These are phyloP conservation scores for Pantherophis vulpinus DNA, from an alignment of 2,797 vertebrate species.

Conservation along the genomic window DNA sequence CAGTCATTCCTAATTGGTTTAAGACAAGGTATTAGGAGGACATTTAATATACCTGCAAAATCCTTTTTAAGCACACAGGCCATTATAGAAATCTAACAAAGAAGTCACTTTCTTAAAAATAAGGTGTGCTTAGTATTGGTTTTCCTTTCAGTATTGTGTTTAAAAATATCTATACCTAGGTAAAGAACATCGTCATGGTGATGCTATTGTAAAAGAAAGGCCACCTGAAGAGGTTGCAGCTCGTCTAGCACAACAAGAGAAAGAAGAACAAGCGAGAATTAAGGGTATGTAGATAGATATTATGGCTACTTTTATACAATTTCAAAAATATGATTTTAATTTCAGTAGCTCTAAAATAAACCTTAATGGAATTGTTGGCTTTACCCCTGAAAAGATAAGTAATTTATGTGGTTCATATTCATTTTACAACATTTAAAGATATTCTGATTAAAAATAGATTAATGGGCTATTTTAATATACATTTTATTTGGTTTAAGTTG, in stretches of 20 bases:
- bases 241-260: slow-evolving; percentile 84
- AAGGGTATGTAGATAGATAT: slow-evolving; percentile 69
- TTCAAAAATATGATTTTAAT: not conserved
- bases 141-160: slow-evolving; percentile 25
- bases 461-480: not conserved
- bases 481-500: not conserved
- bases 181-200: slow-evolving; percentile 63
- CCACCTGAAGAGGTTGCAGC: slow-evolving; percentile 87
- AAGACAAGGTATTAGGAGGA: not conserved
- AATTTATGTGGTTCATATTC: not conserved
- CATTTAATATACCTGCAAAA: not conserved
- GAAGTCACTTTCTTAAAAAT: not conserved
- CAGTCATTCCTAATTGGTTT: not conserved
- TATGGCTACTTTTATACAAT: not conserved
- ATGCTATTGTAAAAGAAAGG: slow-evolving; percentile 75
- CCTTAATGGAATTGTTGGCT: not conserved
- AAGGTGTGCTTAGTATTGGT: not conserved
- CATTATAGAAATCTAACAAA: not conserved
- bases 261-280: slow-evolving; percentile 78
- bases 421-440: not conserved
- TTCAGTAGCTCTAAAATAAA: not conserved
- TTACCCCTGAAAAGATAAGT: not conserved
- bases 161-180: slow-evolving; percentile 57
- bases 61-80: not conserved
- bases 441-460: not conserved